phyloP scores from a whole-genome alignment of 2,797 vertebrate genomes.

The Brachymystax lenok region DNA sequence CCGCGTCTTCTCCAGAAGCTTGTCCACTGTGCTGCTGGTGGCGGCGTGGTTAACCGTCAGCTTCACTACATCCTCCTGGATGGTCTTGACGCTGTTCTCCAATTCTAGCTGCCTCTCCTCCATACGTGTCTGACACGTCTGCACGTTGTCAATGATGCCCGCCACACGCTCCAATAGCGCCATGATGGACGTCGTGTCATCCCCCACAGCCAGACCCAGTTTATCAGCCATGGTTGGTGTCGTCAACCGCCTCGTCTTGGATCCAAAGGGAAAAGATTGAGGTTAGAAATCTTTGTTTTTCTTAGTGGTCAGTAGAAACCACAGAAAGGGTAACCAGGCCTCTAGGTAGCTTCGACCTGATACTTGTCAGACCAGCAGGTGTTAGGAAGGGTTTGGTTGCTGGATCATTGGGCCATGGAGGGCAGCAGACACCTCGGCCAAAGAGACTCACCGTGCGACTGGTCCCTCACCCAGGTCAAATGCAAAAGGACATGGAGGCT shows the following conservation, averaged over 20 bases:
- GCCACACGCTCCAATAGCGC: slow-evolving; percentile 91
- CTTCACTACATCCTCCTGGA: slow-evolving; percentile 90
- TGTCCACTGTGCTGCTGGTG: slow-evolving; percentile 82
- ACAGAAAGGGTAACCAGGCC: slow-evolving; percentile 10
- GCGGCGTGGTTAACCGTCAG: slow-evolving; percentile 86
- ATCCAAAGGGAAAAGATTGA: slow-evolving; percentile 9
- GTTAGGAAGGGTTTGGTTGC: slow-evolving; percentile 1
- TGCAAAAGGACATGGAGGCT: slow-evolving; percentile 61
- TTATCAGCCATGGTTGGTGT: slow-evolving; percentile 70
- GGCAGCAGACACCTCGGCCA: slow-evolving; percentile 19
- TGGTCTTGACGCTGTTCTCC: slow-evolving; percentile 88
- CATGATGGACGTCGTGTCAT: slow-evolving; percentile 86
- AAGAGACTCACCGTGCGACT: slow-evolving; percentile 60
- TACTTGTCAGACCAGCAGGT: slow-evolving; percentile 12
- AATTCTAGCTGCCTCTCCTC: slow-evolving; percentile 91
- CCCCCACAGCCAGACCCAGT: slow-evolving; percentile 68
- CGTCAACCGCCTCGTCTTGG: not conserved
- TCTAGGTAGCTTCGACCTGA: not conserved
- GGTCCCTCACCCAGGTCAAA: slow-evolving; percentile 52
- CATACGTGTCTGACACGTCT: slow-evolving; percentile 92
- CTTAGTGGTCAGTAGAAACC: not conserved
- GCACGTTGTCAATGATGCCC: slow-evolving; percentile 90
- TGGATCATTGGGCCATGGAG: slow-evolving; percentile 12
- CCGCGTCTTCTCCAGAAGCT: slow-evolving; percentile 91
- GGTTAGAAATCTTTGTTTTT: not conserved